A percentile compares a stretch with the other conserved stretches of the same genome.
These are phyloP conservation scores for Andricus grossulariae DNA, from an alignment of 1,140 invertebrate genomes.

Conservation along the genomic window DNA sequence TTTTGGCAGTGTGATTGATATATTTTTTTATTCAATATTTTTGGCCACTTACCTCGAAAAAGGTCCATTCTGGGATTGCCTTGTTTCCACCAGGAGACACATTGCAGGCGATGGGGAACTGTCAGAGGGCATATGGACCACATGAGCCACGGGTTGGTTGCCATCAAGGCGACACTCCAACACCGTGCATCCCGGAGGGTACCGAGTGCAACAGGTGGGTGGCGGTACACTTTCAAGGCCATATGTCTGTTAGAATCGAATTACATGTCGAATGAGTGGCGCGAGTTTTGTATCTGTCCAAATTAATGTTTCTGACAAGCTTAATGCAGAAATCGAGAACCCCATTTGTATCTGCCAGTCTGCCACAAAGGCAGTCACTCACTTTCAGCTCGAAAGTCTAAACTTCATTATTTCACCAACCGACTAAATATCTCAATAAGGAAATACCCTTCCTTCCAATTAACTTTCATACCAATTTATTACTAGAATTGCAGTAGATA, in stretches of 20 bases:
- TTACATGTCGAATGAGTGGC: conserved; percentile 52
- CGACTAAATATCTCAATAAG: no score
- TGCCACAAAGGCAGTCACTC: no score
- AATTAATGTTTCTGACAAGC: conserved; percentile 26
- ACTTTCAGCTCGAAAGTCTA: no score
- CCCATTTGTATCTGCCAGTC: no score
- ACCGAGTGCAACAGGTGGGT: conserved; percentile 57
- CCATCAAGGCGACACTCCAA: conserved; percentile 55
- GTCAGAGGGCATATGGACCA: conserved; percentile 48
- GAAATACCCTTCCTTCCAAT: no score
- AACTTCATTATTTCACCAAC: no score
- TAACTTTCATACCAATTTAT: no score
- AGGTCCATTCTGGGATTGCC: conserved; percentile 41
- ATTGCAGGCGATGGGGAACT: conserved; percentile 35
- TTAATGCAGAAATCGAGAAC: not conserved
- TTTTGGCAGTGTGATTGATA: not conserved
- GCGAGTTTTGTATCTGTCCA: conserved; percentile 31
- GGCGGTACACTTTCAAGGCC: conserved; percentile 52
- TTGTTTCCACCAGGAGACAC: conserved; percentile 47
- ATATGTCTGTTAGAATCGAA: conserved; percentile 58
- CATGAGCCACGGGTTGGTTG: conserved; percentile 53
- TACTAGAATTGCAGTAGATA: no score
- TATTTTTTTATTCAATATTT: not conserved
- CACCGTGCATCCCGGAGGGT: conserved; percentile 53
- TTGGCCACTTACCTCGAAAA: conserved; percentile 46